Evolutionary conservation across 2,888 invertebrate species (phyloP), one percentile per base, ranked within the genome.

Genomic region (Calameuta idolon): DNA sequence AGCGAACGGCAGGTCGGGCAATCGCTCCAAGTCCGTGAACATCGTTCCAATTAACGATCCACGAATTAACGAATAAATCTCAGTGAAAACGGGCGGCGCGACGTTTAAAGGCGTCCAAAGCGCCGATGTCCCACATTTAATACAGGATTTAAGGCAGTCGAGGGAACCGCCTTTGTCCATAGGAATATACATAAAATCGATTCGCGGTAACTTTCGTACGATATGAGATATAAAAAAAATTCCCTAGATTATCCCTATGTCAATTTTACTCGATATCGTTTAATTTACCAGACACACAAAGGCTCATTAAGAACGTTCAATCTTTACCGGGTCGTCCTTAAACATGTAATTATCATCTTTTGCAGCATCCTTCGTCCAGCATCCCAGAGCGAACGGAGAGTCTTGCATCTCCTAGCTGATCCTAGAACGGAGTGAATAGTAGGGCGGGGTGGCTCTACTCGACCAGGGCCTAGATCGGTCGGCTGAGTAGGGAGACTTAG

Each of bases 11-110:
- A 34, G 73, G 73, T 31, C 74, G 75, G 75, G 79, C 77, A 79
- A 75, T 55, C 55, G 55, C 55, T 55, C 55, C 55, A 23, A 55
- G 40, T 77, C 77, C 77, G 82, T 73, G 76, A 82, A 82, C 83
- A 81, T 78, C 84, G 83, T 83, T 87, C 85, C 85, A 87, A 87
- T 87, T 87, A 87, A 87, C 83, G 79, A 80, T 80, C 79, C 81
- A 81, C 79, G 79, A 79, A 86, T 85, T 84, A 83, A 69, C 80
- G 75, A 85, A 86, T 86, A 87, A 86, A 87, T 85, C 86, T 86
- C 79, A 77, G 76, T 30, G 79, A 77, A 82, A 85, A 83, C 81
- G 69, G 55, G 76, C 75, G 75, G 12, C 69, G 30, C 73, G 55
- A 55, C 55, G 55, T 55, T 55, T 55, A 55, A 55, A 55, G 55